Base-by-base conservation (phyloP, 2,113 vertebrate species). In the Australoheros scitulus region DNA sequence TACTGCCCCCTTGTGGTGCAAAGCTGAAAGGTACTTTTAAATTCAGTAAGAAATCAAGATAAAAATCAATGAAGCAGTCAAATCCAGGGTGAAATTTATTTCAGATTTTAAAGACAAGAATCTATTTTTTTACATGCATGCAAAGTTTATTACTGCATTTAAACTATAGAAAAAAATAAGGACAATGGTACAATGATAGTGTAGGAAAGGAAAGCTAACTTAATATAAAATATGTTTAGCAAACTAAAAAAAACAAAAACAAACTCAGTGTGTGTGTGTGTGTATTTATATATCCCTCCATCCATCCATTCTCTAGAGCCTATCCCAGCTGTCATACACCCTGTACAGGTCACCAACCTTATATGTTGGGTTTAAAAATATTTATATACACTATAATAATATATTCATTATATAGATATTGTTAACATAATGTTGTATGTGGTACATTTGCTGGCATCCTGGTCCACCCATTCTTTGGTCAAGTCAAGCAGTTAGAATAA, bases 1-100 rank as follows among this genome's bases (percentile, higher is more conserved):
- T 92, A 92, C 89, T 94, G 91, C 92, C 92, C 79, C 88, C 92
- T 76, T 81, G 85, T 93, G 93, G 89, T 76, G 1, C 2, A 15
- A 72, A 18, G 5, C 2, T 55, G 36, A 32, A 18, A 22, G 22
- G 1, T 43, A n/a, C 2, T 58, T 2, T 70, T 52, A 24, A 24
- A 17, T 57, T 59, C 10, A 47, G 22, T 22, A 1, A 24, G 5
- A 55, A 55, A 79, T 13, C 3, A 64, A 11, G 3, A 3, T 18
- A 52, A 6, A 2, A 60, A 79, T 72, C 17, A 17, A 32, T 4
- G 14, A 81, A 61, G 8, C 34, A 29, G 4, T 63, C 3, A 80
- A 70, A 77, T 74, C 10, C 58, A 75, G 20, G 3, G 7, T 22
- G 41, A 1, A 26, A 38, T 90, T 85, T 83, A 79, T 82, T 87